Percentiles rank a stretch among this genome's conserved stretches.
Evolutionary conservation across 2,888 invertebrate genomes (phyloP).

Genomic region (Morpho helenor): DNA sequence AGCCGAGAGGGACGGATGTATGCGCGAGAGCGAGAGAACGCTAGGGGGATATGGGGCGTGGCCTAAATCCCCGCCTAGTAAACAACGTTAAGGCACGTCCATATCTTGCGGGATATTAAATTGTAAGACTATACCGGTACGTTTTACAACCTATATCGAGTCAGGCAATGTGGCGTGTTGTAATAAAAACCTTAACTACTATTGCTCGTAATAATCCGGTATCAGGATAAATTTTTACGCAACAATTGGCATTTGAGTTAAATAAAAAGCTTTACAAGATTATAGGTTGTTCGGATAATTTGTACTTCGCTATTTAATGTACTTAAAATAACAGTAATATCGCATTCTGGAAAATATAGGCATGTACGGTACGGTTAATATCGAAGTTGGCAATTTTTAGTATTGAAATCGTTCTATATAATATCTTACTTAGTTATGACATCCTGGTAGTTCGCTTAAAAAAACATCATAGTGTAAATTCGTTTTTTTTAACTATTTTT

Average conservation of each 20-base stretch:
- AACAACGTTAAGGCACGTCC: constrained; percentile 30
- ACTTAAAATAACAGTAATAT: no score
- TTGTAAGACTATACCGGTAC: constrained; percentile 20
- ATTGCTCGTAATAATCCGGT: constrained; percentile 17
- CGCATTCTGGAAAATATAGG: no score
- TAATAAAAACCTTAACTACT: constrained; percentile 15
- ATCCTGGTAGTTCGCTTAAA: no score
- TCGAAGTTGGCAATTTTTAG: no score
- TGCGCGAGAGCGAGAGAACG: constrained; percentile 45
- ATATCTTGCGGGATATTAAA: constrained; percentile 26
- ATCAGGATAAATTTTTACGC: constrained; percentile 17
- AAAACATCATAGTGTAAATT: no score
- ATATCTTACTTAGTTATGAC: no score
- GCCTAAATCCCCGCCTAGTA: constrained; percentile 51
- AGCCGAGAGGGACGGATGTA: constrained; percentile 33
- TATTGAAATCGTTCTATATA: no score
- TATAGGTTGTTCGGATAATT: constrained; percentile 1
- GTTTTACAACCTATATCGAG: constrained; percentile 20
- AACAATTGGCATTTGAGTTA: constrained; percentile 4
- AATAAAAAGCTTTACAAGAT: constrained; percentile 4
- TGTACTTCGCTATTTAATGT: not conserved
- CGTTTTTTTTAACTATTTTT: no score
- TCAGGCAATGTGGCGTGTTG: constrained; percentile 25
- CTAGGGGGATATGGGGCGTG: constrained; percentile 57
- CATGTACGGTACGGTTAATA: no score